A percentile compares a stretch with the other conserved stretches of the same genome.
Conservation (phyloP, 2,797 vertebrate genomes). For the Sebastes variabilis region DNA sequence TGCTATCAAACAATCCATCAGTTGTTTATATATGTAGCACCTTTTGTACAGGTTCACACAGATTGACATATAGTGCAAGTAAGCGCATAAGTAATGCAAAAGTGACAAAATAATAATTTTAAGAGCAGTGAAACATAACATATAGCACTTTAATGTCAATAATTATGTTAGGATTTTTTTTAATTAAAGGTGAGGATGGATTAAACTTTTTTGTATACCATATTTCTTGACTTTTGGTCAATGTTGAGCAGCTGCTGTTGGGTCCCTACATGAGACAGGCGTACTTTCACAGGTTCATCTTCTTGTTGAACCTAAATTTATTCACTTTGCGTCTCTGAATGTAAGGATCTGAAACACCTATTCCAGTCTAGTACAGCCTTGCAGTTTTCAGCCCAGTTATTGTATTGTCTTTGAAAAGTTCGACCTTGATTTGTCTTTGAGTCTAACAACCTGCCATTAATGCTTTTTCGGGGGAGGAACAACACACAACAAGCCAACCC, state of each 20-base stretch:
- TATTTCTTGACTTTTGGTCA: neutral
- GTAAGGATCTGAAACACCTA: neutral
- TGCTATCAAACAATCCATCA: neutral
- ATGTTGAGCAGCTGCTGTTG: neutral
- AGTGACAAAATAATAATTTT: neutral
- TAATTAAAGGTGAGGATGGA: neutral
- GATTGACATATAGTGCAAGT: neutral
- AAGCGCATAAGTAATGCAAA: neutral
- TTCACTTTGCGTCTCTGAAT: neutral
- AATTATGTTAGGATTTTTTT: neutral
- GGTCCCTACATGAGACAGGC: neutral
- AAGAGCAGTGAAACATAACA: too few relatives aligned
- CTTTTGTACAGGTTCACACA: neutral
- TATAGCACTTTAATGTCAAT: neutral
- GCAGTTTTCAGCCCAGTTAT: neutral
- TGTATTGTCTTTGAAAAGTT: conserved; percentile 19
- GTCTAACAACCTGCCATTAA: conserved; percentile 20
- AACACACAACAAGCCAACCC: neutral
- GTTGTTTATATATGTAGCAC: neutral
- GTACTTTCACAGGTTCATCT: neutral
- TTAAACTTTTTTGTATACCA: neutral
- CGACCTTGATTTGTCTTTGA: conserved; percentile 43
- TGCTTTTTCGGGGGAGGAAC: neutral
- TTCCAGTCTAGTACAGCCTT: neutral
- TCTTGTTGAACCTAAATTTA: neutral